phyloP scores from a whole-genome alignment of 2,113 vertebrate species.

The Crotalus tigris region DNA sequence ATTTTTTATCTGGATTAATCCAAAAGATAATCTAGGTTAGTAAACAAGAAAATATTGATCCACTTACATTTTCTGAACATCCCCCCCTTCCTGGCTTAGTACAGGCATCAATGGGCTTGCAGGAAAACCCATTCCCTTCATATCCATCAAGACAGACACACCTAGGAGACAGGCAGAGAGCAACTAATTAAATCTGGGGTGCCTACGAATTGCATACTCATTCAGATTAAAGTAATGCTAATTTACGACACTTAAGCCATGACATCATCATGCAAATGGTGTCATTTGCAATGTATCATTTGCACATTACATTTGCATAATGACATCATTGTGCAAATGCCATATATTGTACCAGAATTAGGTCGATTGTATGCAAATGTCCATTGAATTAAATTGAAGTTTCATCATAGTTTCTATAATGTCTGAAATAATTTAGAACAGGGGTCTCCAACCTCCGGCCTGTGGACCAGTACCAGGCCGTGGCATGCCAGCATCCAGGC shows the following conservation, averaged over 20 bases:
- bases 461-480: no score
- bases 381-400: background rate
- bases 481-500: no score
- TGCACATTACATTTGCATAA: background rate
- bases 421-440: background rate
- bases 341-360: background rate
- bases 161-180: conserved; percentile 48
- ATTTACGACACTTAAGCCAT: background rate
- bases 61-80: conserved; percentile 86
- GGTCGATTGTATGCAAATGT: background rate
- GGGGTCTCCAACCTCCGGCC: no score
- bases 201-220: background rate
- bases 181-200: background rate
- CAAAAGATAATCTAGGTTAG: background rate
- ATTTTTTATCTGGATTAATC: background rate
- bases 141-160: conserved; percentile 76
- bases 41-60: background rate
- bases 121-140: conserved; percentile 87
- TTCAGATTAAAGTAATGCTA: background rate
- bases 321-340: background rate
- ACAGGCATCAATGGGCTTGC: conserved; percentile 79
- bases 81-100: conserved; percentile 73
- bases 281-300: background rate
- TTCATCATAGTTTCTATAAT: background rate
- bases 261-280: background rate